These are phyloP conservation scores for Ceratina calcarata DNA, from an alignment of 1,140 invertebrate genomes.

Conservation along the genomic window DNA sequence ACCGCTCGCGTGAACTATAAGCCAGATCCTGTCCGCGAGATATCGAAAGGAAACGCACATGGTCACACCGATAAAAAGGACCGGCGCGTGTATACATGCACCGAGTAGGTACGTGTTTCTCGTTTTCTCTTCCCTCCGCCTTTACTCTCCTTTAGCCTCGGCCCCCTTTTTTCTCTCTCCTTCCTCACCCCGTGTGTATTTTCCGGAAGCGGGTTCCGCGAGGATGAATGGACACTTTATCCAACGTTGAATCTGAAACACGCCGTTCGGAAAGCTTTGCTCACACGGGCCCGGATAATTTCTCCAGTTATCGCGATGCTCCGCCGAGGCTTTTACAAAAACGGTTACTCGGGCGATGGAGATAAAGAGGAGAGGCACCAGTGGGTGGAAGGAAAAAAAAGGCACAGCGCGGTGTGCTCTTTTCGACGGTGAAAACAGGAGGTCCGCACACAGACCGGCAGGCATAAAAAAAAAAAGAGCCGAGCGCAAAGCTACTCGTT, in stretches of 20 bases:
- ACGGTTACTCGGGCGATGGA: slow-evolving; percentile 61
- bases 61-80: too few relatives aligned
- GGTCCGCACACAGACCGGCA: slow-evolving; percentile 23
- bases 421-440: slow-evolving; percentile 47
- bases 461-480: slow-evolving; percentile 26
- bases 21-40: slow-evolving; percentile 44
- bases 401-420: slow-evolving; percentile 24
- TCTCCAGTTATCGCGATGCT: slow-evolving; percentile 66
- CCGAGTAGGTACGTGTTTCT: too few relatives aligned
- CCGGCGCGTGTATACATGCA: too few relatives aligned
- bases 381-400: slow-evolving; percentile 32
- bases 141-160: background rate
- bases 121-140: background rate
- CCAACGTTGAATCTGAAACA: slow-evolving; percentile 66
- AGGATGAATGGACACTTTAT: slow-evolving; percentile 70
- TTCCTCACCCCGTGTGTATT: slow-evolving; percentile 39
- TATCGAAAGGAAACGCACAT: slow-evolving; percentile 60
- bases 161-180: background rate
- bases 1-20: slow-evolving; percentile 22
- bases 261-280: slow-evolving; percentile 59
- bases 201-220: slow-evolving; percentile 52
- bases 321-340: slow-evolving; percentile 60
- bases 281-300: slow-evolving; percentile 59
- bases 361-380: slow-evolving; percentile 50
- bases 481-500: slow-evolving; percentile 36